Evolutionary conservation across 1,140 invertebrate species (phyloP), one percentile per base, ranked within the genome.

Genomic region (Rhagoletis zephyria): DNA sequence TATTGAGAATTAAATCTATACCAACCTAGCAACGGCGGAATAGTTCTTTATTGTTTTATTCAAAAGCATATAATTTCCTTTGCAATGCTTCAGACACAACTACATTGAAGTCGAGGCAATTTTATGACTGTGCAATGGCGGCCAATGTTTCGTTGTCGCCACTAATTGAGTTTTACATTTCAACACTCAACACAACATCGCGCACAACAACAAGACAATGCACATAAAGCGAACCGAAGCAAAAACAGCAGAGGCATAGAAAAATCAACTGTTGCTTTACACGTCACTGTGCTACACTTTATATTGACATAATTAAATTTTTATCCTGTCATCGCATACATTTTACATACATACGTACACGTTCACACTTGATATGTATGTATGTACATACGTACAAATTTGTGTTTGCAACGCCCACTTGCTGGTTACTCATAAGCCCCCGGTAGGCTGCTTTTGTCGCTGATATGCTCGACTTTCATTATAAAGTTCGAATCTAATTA

Each of bases 221-320:
- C 12, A 60, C 59, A 60, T 12, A 60, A 6, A 7, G 12, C 59
- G 59, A 60, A 12, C 12, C 6, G 6, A 60, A 7, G 59, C 61
- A 63, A 63, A 56, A 56, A 56, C 51, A 56, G 10, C 5, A 10
- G 10, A 5, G 51, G 61, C 9, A 63, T 63, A 30, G 64, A 65
- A 65, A 65, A n/a, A 65, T 19, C 64, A 65, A n/a, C 7, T 40
- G 65, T 67, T 67, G 65, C 65, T 67, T 67, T 67, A 42, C 65
- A 67, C 30, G 2, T 42, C 10, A 70, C 67, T 16, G 67, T 45
- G 10, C 10, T 12, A n/a, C 42, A 45, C 67, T 48, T 14, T 42
- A 74, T 74, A 74, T 74, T 48, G 67, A 14, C 67, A 74, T 74
- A 74, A 74, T 70, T 70, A 70, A 70, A 70, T 74, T 74, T 74